phyloP scores from a whole-genome alignment of 2,797 vertebrate genomes.

The Melanitta fusca region DNA sequence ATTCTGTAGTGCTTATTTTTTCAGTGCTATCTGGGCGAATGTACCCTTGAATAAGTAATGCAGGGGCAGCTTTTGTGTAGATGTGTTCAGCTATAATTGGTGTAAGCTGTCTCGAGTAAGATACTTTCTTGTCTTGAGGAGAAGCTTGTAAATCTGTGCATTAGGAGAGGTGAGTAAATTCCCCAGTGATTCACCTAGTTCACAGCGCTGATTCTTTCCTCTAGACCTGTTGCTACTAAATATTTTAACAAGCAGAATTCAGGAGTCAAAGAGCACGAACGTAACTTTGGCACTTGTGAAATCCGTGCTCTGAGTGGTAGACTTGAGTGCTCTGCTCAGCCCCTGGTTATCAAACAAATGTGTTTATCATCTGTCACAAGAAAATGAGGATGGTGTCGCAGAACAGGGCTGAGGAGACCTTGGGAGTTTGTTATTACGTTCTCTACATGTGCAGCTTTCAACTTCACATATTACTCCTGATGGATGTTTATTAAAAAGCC shows the following conservation, averaged over 20 bases:
- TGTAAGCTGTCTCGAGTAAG: neutral
- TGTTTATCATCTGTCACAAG: neutral
- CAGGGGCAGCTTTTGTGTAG: neutral
- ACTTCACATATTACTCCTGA: rapidly evolving
- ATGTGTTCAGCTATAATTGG: neutral
- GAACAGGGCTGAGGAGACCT: neutral
- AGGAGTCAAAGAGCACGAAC: neutral
- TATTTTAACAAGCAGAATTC: neutral
- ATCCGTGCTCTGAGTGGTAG: neutral
- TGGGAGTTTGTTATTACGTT: neutral
- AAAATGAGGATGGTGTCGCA: rapidly evolving
- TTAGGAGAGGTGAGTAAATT: neutral
- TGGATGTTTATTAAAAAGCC: neutral
- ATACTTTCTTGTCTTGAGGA: neutral
- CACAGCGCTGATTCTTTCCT: neutral
- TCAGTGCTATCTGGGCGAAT: neutral
- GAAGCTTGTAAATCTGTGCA: neutral
- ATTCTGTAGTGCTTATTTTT: neutral
- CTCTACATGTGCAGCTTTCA: neutral
- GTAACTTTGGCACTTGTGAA: neutral
- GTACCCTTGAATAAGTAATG: neutral
- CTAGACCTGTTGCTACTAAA: neutral
- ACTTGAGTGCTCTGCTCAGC: neutral
- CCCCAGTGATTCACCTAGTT: neutral
- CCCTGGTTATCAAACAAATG: neutral